Percentiles rank a stretch among this genome's conserved stretches.
Conservation (phyloP, 2,797 vertebrate genomes). For the Petrocephalus schoutedeni region DNA sequence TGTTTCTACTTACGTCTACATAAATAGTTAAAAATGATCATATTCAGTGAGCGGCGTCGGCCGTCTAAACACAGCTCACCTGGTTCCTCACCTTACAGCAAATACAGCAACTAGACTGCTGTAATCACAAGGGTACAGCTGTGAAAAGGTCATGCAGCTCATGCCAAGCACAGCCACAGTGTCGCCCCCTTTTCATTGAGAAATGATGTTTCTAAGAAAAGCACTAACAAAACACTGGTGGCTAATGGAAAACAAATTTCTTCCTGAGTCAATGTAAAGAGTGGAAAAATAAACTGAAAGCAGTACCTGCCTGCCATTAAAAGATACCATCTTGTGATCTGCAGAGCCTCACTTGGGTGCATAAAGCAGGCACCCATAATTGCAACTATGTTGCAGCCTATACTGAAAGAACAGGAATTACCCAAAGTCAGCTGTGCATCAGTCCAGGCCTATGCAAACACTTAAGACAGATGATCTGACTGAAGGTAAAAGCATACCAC, state of each 20-base stretch:
- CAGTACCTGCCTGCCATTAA: background rate
- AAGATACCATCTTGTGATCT: background rate
- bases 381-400: background rate
- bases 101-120: background rate
- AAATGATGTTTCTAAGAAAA: conserved; percentile 3
- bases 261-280: background rate
- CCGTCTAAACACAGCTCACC: background rate
- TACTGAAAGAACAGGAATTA: background rate
- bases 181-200: background rate
- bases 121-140: background rate
- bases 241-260: background rate
- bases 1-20: background rate
- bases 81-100: background rate
- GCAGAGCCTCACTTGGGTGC: background rate
- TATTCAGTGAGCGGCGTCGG: background rate
- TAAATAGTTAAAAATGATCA: background rate
- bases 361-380: background rate
- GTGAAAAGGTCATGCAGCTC: background rate
- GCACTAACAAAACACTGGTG: background rate
- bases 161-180: background rate
- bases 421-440: background rate
- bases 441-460: background rate
- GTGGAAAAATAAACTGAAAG: background rate
- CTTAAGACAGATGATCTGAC: background rate
- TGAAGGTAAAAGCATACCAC: background rate